Evolutionary conservation across 2,797 vertebrate species (phyloP).

Genomic region (Pseudocheirus occidentalis): DNA sequence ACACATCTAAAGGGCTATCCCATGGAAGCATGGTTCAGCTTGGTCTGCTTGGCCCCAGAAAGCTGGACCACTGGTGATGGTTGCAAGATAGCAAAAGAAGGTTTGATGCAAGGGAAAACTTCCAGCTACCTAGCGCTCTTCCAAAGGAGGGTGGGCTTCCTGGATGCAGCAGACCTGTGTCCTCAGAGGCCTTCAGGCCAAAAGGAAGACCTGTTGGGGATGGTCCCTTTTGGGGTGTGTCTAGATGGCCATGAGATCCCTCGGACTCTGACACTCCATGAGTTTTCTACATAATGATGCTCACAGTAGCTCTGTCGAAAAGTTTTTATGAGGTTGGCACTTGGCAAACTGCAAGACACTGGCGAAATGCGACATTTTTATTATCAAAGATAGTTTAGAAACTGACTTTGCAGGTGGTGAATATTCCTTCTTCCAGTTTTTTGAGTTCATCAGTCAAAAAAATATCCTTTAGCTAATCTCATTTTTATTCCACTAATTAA

Average conservation of each 20-base stretch:
- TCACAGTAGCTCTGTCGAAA: background rate
- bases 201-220: background rate
- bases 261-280: background rate
- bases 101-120: background rate
- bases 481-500: constrained; percentile 63
- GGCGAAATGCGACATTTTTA: background rate
- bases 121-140: background rate
- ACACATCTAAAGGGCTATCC: background rate
- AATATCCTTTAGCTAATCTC: constrained; percentile 44
- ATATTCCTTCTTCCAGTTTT: constrained; percentile 15
- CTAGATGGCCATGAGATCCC: background rate
- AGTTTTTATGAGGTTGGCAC: background rate
- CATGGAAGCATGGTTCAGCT: background rate
- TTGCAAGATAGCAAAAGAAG: background rate
- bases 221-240: fast-evolving
- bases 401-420: constrained; percentile 33
- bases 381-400: background rate
- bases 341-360: background rate
- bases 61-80: background rate
- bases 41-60: background rate
- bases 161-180: background rate
- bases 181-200: background rate
- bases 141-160: background rate
- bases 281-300: background rate
- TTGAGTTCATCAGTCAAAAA: constrained; percentile 51